Conservation (phyloP, 2,888 invertebrate species). For the Nineta flava region DNA sequence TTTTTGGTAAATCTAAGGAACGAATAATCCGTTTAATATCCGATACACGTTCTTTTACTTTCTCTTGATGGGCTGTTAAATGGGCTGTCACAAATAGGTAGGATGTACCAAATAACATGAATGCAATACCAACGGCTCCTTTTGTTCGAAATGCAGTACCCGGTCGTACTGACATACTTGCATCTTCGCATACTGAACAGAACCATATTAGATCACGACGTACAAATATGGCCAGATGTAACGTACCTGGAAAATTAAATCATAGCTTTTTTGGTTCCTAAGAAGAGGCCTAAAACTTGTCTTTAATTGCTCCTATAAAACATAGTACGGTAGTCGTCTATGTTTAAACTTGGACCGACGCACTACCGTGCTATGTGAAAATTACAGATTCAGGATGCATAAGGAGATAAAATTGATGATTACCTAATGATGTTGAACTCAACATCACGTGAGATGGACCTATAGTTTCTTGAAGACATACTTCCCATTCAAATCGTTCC, state of each 20-base stretch:
- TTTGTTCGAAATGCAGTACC: slow-evolving; percentile 86
- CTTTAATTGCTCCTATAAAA: no score
- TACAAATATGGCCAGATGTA: slow-evolving; percentile 78
- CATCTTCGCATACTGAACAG: slow-evolving; percentile 83
- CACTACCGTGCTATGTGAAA: no score
- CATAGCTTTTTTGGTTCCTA: background rate
- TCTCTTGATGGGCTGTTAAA: slow-evolving; percentile 82
- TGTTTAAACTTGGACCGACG: no score
- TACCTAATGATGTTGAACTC: slow-evolving; percentile 68
- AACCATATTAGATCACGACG: slow-evolving; percentile 91
- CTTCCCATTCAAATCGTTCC: slow-evolving; percentile 78
- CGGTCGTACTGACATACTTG: slow-evolving; percentile 71
- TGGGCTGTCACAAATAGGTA: slow-evolving; percentile 93
- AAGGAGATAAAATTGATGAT: background rate
- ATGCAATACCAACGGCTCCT: slow-evolving; percentile 85
- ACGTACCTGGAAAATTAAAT: slow-evolving; percentile 38
- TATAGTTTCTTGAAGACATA: slow-evolving; percentile 78
- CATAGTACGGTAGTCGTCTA: no score
- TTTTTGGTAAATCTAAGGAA: slow-evolving; percentile 67
- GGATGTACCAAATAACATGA: slow-evolving; percentile 87
- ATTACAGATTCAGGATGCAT: background rate
- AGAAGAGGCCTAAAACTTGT: background rate
- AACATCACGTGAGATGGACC: slow-evolving; percentile 86
- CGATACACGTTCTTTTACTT: slow-evolving; percentile 69
- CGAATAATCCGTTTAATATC: slow-evolving; percentile 74